Conservation (phyloP, 2,888 invertebrate species). For the Lasioglossum oenotherae region DNA sequence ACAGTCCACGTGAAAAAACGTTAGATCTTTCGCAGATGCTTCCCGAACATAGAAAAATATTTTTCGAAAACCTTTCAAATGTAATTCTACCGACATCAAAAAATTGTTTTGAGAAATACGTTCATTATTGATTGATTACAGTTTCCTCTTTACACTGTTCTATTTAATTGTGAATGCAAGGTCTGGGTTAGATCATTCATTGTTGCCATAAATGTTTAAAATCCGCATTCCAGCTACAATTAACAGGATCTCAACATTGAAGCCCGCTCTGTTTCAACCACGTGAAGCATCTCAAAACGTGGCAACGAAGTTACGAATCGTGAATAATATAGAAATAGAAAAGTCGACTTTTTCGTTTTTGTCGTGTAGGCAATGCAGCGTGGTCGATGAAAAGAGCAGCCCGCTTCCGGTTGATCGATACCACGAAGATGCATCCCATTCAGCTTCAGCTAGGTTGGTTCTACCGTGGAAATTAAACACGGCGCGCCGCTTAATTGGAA, state of each 20-base stretch:
- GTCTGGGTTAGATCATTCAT: too few relatives aligned
- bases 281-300: neutral
- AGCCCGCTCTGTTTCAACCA: neutral
- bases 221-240: too few relatives aligned
- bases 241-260: too few relatives aligned
- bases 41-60: neutral
- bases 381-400: slow-evolving; percentile 41
- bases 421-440: slow-evolving; percentile 50
- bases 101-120: neutral
- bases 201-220: too few relatives aligned
- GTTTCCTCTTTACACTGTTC: too few relatives aligned
- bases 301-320: neutral
- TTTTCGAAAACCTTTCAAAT: neutral
- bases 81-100: neutral
- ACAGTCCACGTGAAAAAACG: neutral
- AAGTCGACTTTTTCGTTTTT: neutral
- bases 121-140: too few relatives aligned
- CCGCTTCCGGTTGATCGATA: slow-evolving; percentile 60
- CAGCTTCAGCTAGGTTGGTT: slow-evolving; percentile 47
- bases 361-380: slow-evolving; percentile 28
- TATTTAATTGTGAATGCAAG: too few relatives aligned
- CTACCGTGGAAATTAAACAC: slow-evolving; percentile 68
- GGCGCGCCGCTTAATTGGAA: slow-evolving; percentile 68
- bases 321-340: too few relatives aligned
- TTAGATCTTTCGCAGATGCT: neutral